Base-by-base conservation (phyloP, 1,140 invertebrate species). In the Holcopasites calliopsidis region DNA sequence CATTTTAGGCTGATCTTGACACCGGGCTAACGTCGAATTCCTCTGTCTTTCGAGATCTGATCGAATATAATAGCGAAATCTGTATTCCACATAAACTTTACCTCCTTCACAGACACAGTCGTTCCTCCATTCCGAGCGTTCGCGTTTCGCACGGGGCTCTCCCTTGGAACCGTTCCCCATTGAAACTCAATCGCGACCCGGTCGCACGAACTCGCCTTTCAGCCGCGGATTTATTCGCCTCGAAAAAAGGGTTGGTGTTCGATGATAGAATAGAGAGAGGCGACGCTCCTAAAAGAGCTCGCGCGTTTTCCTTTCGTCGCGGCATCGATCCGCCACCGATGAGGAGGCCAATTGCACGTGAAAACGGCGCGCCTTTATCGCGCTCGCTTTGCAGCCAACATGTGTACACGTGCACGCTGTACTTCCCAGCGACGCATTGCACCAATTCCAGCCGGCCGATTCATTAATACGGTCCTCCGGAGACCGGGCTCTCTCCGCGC, bases 381-480 rank as follows among this genome's bases (percentile, higher is more conserved):
- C 83, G 81, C 72, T 84, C 83, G 80, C 83, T 87, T 83, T 81
- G 75, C 60, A 6, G 18, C 26, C 2, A 13, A 6, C 23, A 26
- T 21, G 10, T 28, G 18, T 31, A 13, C 18, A 7, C 10, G 52
- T 1, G 10, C 23, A 10, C 6, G 35, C 28, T 62, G 55, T 33
- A 54, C 76, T 76, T 79, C 77, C 85, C 74, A 82, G 76, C 77
- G 73, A 57, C 79, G 72, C 69, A 72, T 57, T 83, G 80, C 80
- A 83, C 84, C 85, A 87, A 86, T 88, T 86, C 62, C 80, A 86
- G 57, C 60, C 47, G 66, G 16, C 66, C 79, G 79, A 85, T 87
- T 85, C 69, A 87, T 87, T 85, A 84, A 82, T 81, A 78, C 35
- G 23, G 40, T 76, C 73, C 79, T 79, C 68, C 23, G 21, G 75